phyloP scores from a whole-genome alignment of 2,797 vertebrate genomes.

The Centroberyx gerrardi region DNA sequence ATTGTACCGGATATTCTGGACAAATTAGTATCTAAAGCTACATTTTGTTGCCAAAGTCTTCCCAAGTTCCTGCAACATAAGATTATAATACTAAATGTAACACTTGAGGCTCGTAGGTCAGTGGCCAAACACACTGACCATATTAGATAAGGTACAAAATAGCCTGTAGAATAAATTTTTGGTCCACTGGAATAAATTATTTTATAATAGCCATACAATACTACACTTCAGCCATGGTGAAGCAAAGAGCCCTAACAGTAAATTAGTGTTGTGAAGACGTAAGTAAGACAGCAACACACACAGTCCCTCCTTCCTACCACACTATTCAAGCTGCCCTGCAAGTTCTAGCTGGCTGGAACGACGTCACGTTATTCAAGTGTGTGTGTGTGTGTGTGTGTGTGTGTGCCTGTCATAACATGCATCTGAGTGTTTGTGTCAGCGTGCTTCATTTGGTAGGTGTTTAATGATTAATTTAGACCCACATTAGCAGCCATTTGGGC shows the following conservation, averaged over 20 bases:
- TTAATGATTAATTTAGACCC: background rate
- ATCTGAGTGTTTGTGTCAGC: constrained; percentile 27
- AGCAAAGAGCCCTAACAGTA: background rate
- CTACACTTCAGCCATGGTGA: background rate
- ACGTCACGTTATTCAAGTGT: background rate
- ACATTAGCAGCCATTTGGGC: too few species aligned
- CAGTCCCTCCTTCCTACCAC: background rate
- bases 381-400: background rate
- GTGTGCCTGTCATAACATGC: constrained; percentile 43
- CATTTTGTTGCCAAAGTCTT: too few species aligned
- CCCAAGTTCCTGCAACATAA: too few species aligned
- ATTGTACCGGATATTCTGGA: too few species aligned
- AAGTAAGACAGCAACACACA: constrained; percentile 5
- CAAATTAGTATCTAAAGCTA: too few species aligned
- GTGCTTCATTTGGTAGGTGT: background rate
- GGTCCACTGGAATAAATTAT: background rate
- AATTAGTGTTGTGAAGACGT: constrained; percentile 1
- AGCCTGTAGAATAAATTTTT: background rate
- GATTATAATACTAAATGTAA: too few species aligned
- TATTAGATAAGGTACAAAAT: too few species aligned
- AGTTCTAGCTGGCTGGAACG: constrained; percentile 50
- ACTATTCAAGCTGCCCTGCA: constrained; percentile 37
- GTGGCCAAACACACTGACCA: too few species aligned
- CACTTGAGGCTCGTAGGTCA: too few species aligned
- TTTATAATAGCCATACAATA: background rate